Conservation (phyloP, 2,797 vertebrate species). For the Halcyon chelicuti region DNA sequence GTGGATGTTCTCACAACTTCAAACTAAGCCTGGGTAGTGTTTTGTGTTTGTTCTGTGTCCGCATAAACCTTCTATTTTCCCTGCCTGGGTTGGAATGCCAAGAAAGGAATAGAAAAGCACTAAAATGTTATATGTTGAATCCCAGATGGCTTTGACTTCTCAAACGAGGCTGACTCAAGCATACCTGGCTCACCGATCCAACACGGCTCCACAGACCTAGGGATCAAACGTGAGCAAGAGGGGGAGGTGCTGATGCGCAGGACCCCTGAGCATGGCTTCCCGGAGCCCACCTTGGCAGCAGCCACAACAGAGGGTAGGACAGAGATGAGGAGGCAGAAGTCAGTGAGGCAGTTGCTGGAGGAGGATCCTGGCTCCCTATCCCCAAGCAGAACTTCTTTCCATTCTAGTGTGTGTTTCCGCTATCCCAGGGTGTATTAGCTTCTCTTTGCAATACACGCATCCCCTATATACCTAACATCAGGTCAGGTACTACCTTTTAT, state of each 20-base stretch:
- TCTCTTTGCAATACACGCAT: slow-evolving; percentile 79
- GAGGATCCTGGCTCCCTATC: slow-evolving; percentile 82
- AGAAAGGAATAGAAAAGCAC: slow-evolving; percentile 79
- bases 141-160: slow-evolving; percentile 99
- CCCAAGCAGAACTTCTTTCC: slow-evolving; percentile 80
- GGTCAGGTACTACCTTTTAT: slow-evolving; percentile 78
- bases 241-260: slow-evolving; percentile 88
- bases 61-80: slow-evolving; percentile 73
- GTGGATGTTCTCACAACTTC: slow-evolving; percentile 39
- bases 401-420: slow-evolving; percentile 84
- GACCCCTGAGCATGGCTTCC: slow-evolving; percentile 83
- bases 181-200: slow-evolving; percentile 90
- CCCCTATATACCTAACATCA: slow-evolving; percentile 76
- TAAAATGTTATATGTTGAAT: slow-evolving; percentile 96
- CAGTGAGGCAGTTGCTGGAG: slow-evolving; percentile 86
- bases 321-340: slow-evolving; percentile 86
- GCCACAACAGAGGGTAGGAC: slow-evolving; percentile 98
- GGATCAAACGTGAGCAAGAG: slow-evolving; percentile 90
- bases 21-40: slow-evolving; percentile 19
- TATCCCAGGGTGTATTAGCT: slow-evolving; percentile 84
- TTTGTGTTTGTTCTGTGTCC: slow-evolving; percentile 67
- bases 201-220: slow-evolving; percentile 88
- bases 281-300: slow-evolving; percentile 89
- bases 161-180: slow-evolving; percentile 93
- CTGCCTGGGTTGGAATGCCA: slow-evolving; percentile 78